Evolutionary conservation across 1,140 invertebrate genomes (phyloP).

Genomic region (Nixonia krombeini): DNA sequence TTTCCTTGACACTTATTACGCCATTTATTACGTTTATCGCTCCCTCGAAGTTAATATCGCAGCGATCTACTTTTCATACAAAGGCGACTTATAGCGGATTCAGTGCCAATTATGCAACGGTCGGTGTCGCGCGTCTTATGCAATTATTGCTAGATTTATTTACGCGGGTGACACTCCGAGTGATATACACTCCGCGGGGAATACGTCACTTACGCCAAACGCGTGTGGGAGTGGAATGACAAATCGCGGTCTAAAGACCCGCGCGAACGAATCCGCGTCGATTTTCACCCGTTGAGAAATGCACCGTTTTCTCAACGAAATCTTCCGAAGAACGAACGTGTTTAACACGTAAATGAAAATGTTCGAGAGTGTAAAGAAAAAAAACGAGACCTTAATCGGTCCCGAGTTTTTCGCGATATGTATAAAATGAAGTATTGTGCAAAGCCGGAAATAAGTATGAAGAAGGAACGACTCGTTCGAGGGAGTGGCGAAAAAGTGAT

Average conservation of each 20-base stretch:
- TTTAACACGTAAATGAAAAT: too few relatives aligned
- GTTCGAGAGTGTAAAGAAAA: too few relatives aligned
- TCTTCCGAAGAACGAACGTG: too few relatives aligned
- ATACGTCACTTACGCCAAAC: slow-evolving; percentile 32
- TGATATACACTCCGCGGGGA: slow-evolving; percentile 34
- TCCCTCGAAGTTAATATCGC: slow-evolving; percentile 18
- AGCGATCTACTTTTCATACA: slow-evolving; percentile 49
- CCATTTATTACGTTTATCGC: slow-evolving; percentile 20
- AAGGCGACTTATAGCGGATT: slow-evolving; percentile 32
- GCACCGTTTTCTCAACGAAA: too few relatives aligned
- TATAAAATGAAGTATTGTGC: too few relatives aligned
- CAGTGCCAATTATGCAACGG: slow-evolving; percentile 46
- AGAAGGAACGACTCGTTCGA: too few relatives aligned
- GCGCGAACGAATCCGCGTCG: slow-evolving; percentile 21
- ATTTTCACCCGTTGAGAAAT: slow-evolving; percentile 1
- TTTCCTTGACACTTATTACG: not conserved
- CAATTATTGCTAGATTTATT: slow-evolving; percentile 49
- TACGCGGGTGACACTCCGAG: slow-evolving; percentile 23
- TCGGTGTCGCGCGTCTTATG: slow-evolving; percentile 37
- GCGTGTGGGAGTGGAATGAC: slow-evolving; percentile 39
- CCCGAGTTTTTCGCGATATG: too few relatives aligned
- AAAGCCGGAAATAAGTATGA: too few relatives aligned
- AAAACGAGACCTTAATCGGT: too few relatives aligned
- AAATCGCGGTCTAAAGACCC: slow-evolving; percentile 46
- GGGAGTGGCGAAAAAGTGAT: too few relatives aligned